Evolutionary conservation across 2,797 vertebrate genomes (phyloP).

Genomic region (Aeoliscus strigatus): DNA sequence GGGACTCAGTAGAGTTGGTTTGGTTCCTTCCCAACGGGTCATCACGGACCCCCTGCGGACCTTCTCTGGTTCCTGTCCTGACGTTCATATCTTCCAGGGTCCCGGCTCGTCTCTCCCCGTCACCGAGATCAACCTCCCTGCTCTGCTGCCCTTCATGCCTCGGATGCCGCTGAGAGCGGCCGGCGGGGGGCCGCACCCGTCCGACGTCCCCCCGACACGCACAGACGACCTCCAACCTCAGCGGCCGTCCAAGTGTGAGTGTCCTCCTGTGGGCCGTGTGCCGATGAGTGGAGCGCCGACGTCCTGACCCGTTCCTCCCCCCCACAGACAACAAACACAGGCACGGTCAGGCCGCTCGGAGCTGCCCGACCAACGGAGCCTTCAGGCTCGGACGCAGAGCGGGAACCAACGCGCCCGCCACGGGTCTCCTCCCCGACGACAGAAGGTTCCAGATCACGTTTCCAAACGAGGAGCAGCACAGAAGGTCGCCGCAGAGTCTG

Average conservation of each 20-base stretch:
- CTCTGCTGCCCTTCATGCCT: constrained; percentile 55
- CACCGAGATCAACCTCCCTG: constrained; percentile 64
- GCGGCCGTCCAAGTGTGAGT: constrained; percentile 60
- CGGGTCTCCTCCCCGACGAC: constrained; percentile 52
- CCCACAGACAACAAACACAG: constrained; percentile 76
- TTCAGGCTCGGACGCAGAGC: constrained; percentile 65
- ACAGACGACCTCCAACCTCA: constrained; percentile 64
- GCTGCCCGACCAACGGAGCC: constrained; percentile 62
- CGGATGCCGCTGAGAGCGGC: too few relatives aligned
- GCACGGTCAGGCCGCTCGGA: constrained; percentile 53
- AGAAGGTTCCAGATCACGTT: constrained; percentile 43
- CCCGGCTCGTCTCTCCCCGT: constrained; percentile 47
- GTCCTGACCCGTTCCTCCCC: too few relatives aligned
- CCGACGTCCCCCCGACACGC: constrained; percentile 51
- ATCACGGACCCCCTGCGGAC: too few relatives aligned
- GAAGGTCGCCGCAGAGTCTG: constrained; percentile 66
- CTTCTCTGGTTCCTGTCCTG: neutral
- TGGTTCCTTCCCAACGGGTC: too few relatives aligned
- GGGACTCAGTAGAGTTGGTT: too few relatives aligned
- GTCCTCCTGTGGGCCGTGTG: too few relatives aligned
- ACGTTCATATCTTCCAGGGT: constrained; percentile 35
- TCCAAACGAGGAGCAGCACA: constrained; percentile 58
- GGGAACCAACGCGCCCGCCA: constrained; percentile 50
- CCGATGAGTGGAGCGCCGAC: too few relatives aligned
- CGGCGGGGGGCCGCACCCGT: too few relatives aligned